Percentiles rank a stretch among this genome's conserved stretches.
phyloP scores from a whole-genome alignment of 2,797 vertebrate genomes.

The Cheirogaleus major region DNA sequence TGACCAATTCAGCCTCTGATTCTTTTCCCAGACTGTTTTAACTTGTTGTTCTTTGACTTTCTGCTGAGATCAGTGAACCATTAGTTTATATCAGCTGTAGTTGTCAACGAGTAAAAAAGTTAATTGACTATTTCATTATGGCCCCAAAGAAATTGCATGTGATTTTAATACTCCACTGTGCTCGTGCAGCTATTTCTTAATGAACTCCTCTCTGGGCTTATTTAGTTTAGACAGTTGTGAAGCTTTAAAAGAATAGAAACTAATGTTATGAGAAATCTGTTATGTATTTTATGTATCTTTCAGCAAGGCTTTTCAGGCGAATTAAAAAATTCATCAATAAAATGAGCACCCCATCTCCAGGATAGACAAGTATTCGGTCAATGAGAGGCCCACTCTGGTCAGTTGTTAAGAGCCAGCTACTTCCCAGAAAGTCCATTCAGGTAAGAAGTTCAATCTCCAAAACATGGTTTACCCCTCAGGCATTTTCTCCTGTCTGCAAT shows the following conservation, averaged over 20 bases:
- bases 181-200: neutral
- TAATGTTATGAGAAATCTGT: neutral
- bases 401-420: neutral
- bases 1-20: neutral
- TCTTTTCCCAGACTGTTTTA: neutral
- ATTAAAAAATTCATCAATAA: slow-evolving; percentile 17
- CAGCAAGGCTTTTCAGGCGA: neutral
- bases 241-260: slow-evolving; percentile 8
- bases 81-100: slow-evolving; percentile 1
- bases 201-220: neutral
- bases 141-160: slow-evolving; percentile 20
- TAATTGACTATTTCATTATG: slow-evolving; percentile 50
- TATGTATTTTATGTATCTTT: neutral
- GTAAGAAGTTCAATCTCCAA: neutral
- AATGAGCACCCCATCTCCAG: neutral
- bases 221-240: neutral
- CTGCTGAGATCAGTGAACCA: slow-evolving; percentile 2
- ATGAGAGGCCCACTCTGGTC: neutral
- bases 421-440: neutral
- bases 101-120: slow-evolving; percentile 45
- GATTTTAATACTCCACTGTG: slow-evolving; percentile 38
- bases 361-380: neutral
- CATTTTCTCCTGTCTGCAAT: neutral
- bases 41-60: neutral
- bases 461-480: neutral